Base-by-base conservation (phyloP, 2,888 invertebrate genomes). In the Drosophila antonietae region DNA sequence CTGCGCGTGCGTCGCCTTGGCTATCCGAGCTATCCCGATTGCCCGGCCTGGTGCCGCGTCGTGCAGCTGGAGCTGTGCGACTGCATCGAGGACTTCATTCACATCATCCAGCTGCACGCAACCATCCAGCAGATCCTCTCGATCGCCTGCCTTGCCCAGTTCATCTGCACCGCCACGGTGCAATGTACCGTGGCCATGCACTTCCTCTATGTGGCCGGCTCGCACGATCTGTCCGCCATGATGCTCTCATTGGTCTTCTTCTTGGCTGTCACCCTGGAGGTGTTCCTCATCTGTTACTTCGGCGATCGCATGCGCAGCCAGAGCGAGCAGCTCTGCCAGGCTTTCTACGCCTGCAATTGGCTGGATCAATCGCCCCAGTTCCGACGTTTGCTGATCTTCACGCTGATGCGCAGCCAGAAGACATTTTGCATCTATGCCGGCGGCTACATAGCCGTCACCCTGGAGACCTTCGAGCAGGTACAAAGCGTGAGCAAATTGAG, bases 341-440 rank as follows among this genome's bases (percentile, higher is more conserved):
- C 93, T 52, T 86, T 94, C 75, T 95, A 94, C 80, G 92, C 93
- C 58, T 94, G 94, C 73, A 93, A 93, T 3, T 95, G 95, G 95
- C 92, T 94, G 55, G 93, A 94, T 9, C 94, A 95, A 82, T 90
- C 93, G 61, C 78, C 78, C 0, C 85, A 84, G 66, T 94, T 94
- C 81, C 92, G 91, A 20, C 92, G 92, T 12, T 89, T 90, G 7
- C 81, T 95, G 31, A 88, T 93, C 64, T 92, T 94, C 51, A 93
- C 94, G 6, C 93, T 95, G 92, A 93, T 93, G 76, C 92, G 94
- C 2, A 93, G 94, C 83, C 94, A 94, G 6, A 93, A 93, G 0
- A 93, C 93, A 14, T 90, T 93, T 1, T 57, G 57, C 4, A 93
- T 95, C 68, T 93, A 92, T 64, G 94, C 94, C 15, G 95, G 94